A percentile compares a stretch with the other conserved stretches of the same genome.
Evolutionary conservation across 2,888 invertebrate genomes (phyloP).

Genomic region (Patella pellucida): DNA sequence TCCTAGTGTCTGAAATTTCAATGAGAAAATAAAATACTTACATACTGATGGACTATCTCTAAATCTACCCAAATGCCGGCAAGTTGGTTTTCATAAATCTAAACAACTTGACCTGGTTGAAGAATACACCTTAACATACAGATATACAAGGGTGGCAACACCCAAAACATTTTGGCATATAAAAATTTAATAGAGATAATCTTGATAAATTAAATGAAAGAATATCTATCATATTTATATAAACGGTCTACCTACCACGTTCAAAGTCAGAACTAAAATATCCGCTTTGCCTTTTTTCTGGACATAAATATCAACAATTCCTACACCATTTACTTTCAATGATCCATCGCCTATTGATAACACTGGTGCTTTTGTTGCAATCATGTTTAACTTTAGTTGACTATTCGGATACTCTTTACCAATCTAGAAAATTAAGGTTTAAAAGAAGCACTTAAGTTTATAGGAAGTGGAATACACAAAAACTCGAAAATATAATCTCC

Average conservation of each 20-base stretch:
- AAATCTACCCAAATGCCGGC: neutral
- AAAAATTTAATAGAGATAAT: neutral
- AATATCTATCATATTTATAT: neutral
- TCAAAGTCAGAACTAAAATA: neutral
- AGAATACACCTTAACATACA: neutral
- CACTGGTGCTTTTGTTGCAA: neutral
- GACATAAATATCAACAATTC: neutral
- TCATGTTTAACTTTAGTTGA: neutral
- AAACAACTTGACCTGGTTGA: neutral
- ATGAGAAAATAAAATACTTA: neutral
- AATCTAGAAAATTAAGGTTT: neutral
- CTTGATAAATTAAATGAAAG: neutral
- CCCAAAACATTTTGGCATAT: too few species aligned
- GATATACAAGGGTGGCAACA: too few species aligned
- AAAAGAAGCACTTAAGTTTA: neutral
- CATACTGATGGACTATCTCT: neutral
- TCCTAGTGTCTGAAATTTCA: neutral
- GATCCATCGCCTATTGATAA: neutral
- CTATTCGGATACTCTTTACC: neutral
- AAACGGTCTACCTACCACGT: neutral
- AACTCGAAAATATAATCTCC: too few species aligned
- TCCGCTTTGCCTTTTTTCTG: neutral
- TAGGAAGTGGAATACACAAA: too few species aligned
- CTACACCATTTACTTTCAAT: neutral
- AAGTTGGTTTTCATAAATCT: neutral